These are phyloP conservation scores for Sturnus vulgaris DNA, from an alignment of 2,113 vertebrate genomes.

Conservation along the genomic window DNA sequence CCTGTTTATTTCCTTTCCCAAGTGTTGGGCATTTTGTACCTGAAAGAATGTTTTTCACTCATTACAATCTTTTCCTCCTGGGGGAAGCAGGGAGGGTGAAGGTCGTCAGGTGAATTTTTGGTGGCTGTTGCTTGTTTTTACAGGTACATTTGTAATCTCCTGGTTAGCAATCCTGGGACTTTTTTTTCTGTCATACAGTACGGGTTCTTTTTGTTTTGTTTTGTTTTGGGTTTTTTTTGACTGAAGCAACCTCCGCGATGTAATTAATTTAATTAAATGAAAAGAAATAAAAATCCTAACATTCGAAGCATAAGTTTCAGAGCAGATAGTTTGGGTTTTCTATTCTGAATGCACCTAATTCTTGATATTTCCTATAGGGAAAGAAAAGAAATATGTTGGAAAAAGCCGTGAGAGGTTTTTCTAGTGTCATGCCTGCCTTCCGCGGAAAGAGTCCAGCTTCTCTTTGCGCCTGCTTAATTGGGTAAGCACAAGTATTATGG, in stretches of 20 bases:
- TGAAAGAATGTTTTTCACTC: background rate
- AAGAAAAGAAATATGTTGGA: background rate
- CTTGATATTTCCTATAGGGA: background rate
- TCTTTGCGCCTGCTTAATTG: background rate
- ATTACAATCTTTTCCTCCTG: background rate
- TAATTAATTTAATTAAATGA: background rate
- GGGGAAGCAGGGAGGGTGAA: background rate
- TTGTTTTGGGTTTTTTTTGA: background rate
- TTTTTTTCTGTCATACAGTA: background rate
- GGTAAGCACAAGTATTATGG: background rate
- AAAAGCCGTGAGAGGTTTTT: background rate
- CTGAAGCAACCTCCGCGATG: background rate
- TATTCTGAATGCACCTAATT: background rate
- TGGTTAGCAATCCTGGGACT: background rate
- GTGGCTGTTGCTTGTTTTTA: background rate
- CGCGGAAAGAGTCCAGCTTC: background rate
- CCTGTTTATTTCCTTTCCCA: slow-evolving; percentile 22
- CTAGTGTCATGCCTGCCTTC: background rate
- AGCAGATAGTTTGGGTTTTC: background rate
- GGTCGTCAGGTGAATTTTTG: background rate
- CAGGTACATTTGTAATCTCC: background rate
- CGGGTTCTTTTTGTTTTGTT: no score
- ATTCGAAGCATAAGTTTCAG: background rate
- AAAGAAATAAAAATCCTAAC: background rate
- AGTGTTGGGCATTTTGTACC: background rate